Base-by-base conservation (phyloP, 2,797 vertebrate species). In the Chanos chanos region DNA sequence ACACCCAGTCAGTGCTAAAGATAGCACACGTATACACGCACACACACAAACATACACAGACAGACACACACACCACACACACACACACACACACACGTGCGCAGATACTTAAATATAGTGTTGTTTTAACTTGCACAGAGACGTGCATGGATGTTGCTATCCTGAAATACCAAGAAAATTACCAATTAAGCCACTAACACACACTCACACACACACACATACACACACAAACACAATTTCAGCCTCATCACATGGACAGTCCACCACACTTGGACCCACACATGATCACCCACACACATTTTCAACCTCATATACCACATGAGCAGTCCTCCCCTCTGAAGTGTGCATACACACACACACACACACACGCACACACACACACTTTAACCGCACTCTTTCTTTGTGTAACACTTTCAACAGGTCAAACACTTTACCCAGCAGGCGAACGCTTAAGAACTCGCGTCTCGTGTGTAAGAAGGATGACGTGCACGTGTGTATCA, bases 401-500 rank as follows among this genome's bases (percentile, higher is more conserved):
- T 6, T 12, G 18, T 31, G 4, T 45, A 18, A 7, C 19, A 12
- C n/a, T 15, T 33, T 28, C 36, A 43, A 58, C 15, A 95, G 96
- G 49, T 96, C 93, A 68, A 97, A 94, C 81, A 96, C 96, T 0
- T 78, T 98, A 74, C 94, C 95, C 0, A 97, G 94, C 81, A 86
- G 96, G 24, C 87, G 93, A 30, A 98, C 96, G 0, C 83, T 98
- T 13, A 97, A 98, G 64, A 97, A 98, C 59, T 97, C 94, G 7
- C 82, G 95, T 58, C 72, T 98, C 40, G 94, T 98, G 74, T 95
- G 94, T 64, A 98, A 96, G 71, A 98, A 98, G 70, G 96, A 98
- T 1, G 96, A 99, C 0, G 94, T 99, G 1, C 96, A 99, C 0
- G 96, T 99, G 22, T 99, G 96, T 77, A 86, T 99, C 86, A 98